Percentiles rank a stretch among this genome's conserved stretches.
These are phyloP conservation scores for Heterodera carotae DNA, from an alignment of 1,140 invertebrate genomes.

Conservation along the genomic window DNA sequence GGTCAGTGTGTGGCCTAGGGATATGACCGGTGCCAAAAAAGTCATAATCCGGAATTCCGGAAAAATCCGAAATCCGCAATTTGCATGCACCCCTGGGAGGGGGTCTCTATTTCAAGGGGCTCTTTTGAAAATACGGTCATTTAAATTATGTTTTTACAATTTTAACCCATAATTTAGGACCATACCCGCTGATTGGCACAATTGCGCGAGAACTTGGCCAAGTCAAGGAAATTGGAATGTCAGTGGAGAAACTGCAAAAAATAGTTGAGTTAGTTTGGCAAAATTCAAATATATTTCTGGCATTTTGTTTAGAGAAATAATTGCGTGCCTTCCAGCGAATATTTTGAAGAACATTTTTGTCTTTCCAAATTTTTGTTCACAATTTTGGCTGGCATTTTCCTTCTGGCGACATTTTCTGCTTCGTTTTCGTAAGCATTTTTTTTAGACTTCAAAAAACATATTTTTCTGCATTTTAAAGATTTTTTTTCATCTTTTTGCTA, in stretches of 20 bases:
- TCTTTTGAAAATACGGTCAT: slow-evolving; percentile 63
- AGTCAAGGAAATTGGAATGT: neutral
- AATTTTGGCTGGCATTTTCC: neutral
- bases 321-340: neutral
- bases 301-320: neutral
- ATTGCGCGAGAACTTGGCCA: slow-evolving; percentile 70
- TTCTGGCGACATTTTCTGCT: neutral
- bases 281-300: neutral
- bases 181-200: slow-evolving; percentile 85
- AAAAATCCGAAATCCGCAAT: too few species aligned
- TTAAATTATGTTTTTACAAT: neutral
- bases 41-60: too few species aligned
- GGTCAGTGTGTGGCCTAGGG: neutral
- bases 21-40: too few species aligned
- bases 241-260: neutral
- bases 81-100: too few species aligned
- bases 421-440: neutral
- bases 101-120: too few species aligned
- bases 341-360: neutral
- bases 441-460: neutral
- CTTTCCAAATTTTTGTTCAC: neutral
- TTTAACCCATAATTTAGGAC: slow-evolving; percentile 68
- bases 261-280: neutral
- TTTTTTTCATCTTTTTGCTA: neutral
- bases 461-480: neutral